Percentiles rank a stretch among this genome's conserved stretches.
Conservation (phyloP, 2,113 vertebrate genomes). For the Rhegmatorhina hoffmannsi region DNA sequence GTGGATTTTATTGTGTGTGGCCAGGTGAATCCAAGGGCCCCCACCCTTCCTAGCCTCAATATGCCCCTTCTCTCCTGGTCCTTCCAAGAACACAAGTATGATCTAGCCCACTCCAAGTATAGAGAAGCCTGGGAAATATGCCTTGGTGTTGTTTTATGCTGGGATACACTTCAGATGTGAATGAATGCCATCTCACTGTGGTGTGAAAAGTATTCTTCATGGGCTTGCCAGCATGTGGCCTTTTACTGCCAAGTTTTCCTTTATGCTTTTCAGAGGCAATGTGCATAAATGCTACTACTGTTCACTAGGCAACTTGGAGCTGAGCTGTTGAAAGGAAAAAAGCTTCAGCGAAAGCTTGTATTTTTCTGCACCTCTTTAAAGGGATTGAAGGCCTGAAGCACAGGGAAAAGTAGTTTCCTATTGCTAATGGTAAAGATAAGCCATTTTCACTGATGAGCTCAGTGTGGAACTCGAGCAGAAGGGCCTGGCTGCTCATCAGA, state of each 20-base stretch:
- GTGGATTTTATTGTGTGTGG: not conserved
- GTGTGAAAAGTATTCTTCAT: not conserved
- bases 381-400: not conserved
- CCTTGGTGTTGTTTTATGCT: not conserved
- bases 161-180: not conserved
- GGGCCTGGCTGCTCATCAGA: constrained; percentile 34
- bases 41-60: not conserved
- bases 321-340: not conserved
- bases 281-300: not conserved
- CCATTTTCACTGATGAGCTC: constrained; percentile 19
- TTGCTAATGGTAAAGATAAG: not conserved
- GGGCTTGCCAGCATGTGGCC: not conserved
- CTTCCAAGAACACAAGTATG: not conserved
- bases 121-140: not conserved
- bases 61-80: not conserved
- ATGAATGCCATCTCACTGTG: not conserved
- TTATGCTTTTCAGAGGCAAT: not conserved
- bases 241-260: not conserved
- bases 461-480: not conserved
- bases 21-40: not conserved
- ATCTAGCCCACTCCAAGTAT: not conserved
- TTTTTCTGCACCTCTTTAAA: not conserved
- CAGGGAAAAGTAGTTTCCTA: not conserved
- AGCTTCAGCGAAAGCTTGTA: not conserved
- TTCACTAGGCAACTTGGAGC: constrained; percentile 1